These are phyloP conservation scores for Clarias platycephalus DNA, from an alignment of 2,797 vertebrate species.

Conservation along the genomic window DNA sequence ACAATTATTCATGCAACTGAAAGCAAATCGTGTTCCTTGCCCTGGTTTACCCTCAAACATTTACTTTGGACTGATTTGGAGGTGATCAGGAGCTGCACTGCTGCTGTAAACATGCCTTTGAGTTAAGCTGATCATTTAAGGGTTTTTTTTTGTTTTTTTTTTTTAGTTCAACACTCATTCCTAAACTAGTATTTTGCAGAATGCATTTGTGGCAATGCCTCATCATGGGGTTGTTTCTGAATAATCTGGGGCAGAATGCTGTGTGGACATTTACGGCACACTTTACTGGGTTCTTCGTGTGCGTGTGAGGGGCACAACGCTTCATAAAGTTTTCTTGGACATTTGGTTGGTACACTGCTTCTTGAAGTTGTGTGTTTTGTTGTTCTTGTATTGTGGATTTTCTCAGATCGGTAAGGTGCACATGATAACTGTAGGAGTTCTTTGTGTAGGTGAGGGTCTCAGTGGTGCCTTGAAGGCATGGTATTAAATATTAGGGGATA, in stretches of 20 bases:
- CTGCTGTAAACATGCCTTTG: neutral
- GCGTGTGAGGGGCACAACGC: too few relatives aligned
- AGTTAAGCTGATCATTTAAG: neutral
- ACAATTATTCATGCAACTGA: neutral
- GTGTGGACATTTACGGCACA: too few relatives aligned
- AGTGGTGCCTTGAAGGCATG: neutral
- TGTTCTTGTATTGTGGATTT: neutral
- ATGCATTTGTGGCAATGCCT: neutral
- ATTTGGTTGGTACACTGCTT: too few relatives aligned
- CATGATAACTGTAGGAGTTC: neutral
- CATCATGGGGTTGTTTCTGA: neutral
- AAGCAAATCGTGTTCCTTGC: neutral
- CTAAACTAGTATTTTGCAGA: too few relatives aligned
- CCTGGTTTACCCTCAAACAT: neutral
- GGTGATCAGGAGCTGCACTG: neutral
- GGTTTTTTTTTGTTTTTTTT: neutral
- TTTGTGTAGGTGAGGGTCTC: neutral
- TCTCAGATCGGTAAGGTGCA: neutral
- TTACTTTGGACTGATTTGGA: neutral
- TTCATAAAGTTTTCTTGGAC: neutral
- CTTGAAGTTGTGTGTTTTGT: too few relatives aligned
- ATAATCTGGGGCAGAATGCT: too few relatives aligned
- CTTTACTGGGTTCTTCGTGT: too few relatives aligned
- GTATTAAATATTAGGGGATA: neutral
- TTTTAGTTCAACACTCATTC: too few relatives aligned